phyloP scores from a whole-genome alignment of 2,797 vertebrate species.

The Varecia variegata region DNA sequence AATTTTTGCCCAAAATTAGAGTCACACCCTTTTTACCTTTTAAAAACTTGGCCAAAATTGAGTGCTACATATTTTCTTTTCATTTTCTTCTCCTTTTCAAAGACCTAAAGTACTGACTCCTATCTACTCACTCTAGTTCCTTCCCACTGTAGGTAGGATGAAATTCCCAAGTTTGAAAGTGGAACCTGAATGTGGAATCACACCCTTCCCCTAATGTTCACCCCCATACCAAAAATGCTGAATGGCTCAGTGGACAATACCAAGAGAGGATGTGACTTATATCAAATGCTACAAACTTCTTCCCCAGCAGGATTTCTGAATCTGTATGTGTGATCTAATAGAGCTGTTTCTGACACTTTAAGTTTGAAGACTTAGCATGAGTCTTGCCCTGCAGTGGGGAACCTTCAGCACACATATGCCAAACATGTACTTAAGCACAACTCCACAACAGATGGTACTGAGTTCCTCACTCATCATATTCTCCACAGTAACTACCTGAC shows the following conservation, averaged over 20 bases:
- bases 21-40: background rate
- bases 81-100: slow-evolving; percentile 19
- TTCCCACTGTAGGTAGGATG: background rate
- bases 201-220: background rate
- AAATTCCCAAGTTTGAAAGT: slow-evolving; percentile 25
- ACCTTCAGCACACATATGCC: background rate
- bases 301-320: slow-evolving; percentile 34
- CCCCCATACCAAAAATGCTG: background rate
- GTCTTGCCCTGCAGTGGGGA: background rate
- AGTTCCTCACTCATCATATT: slow-evolving; percentile 33
- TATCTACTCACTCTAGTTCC: background rate
- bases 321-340: background rate
- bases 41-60: slow-evolving; percentile 35
- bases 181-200: background rate
- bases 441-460: background rate
- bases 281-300: slow-evolving; percentile 18
- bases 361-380: slow-evolving; percentile 25
- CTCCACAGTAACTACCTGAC: slow-evolving; percentile 1
- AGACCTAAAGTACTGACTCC: background rate
- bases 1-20: background rate
- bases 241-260: background rate
- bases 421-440: background rate
- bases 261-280: background rate
- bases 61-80: background rate
- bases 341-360: background rate